Conservation (phyloP, 1,140 invertebrate species). For the Mactra quadrangularis region DNA sequence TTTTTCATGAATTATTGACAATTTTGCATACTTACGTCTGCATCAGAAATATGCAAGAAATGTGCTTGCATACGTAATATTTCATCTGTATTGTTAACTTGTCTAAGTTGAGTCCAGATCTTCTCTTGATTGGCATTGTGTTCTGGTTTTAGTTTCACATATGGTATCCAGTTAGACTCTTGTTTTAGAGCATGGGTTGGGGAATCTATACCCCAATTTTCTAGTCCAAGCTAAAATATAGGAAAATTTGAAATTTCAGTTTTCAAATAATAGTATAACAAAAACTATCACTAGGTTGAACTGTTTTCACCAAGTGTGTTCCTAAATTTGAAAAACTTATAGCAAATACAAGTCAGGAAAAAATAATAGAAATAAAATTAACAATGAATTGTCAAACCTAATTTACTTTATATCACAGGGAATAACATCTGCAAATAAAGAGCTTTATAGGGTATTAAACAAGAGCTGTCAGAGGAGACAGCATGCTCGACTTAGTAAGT, state of each 20-base stretch:
- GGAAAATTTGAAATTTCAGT: background rate
- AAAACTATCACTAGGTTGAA: too few relatives aligned
- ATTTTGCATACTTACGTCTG: constrained; percentile 73
- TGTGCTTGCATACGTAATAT: constrained; percentile 77
- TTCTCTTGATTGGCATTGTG: constrained; percentile 80
- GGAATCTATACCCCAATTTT: constrained; percentile 81
- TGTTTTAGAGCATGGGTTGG: constrained; percentile 79
- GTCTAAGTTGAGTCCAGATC: constrained; percentile 76
- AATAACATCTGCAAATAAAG: too few relatives aligned
- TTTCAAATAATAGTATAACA: background rate
- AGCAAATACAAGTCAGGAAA: too few relatives aligned
- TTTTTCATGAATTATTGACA: too few relatives aligned
- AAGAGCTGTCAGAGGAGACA: too few relatives aligned
- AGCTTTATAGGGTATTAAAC: too few relatives aligned
- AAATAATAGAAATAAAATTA: too few relatives aligned
- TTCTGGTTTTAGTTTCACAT: constrained; percentile 76
- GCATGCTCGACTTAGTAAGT: too few relatives aligned
- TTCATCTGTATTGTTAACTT: constrained; percentile 79
- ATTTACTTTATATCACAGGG: too few relatives aligned
- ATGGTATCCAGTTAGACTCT: constrained; percentile 82
- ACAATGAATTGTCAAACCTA: too few relatives aligned
- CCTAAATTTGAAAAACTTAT: too few relatives aligned
- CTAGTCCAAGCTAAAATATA: constrained; percentile 74
- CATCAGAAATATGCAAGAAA: constrained; percentile 78
- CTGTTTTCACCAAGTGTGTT: too few relatives aligned